A percentile compares a stretch with the other conserved stretches of the same genome.
Evolutionary conservation across 2,888 invertebrate genomes (phyloP).

Genomic region (Gonocerus acuteangulatus): DNA sequence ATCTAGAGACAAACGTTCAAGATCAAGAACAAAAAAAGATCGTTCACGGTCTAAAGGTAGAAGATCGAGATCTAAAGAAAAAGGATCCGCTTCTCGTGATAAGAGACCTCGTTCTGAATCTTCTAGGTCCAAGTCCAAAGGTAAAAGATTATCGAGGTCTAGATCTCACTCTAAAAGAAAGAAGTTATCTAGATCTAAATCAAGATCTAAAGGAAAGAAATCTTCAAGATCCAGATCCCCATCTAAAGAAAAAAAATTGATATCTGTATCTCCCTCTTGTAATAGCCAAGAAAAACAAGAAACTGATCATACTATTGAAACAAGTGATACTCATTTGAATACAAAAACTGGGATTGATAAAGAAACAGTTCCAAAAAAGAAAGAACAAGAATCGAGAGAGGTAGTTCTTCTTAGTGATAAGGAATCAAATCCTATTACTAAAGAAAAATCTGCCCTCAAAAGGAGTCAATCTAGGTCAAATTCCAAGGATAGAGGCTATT

Average conservation of each 20-base stretch:
- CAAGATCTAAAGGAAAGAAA: not conserved
- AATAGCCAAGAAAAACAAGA: too few relatives aligned
- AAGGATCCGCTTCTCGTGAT: not conserved
- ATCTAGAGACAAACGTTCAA: not conserved
- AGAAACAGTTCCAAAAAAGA: too few relatives aligned
- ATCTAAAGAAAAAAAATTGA: not conserved
- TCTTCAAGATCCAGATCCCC: not conserved
- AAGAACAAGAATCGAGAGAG: too few relatives aligned
- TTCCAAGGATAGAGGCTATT: too few relatives aligned
- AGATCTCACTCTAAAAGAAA: not conserved
- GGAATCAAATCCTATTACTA: too few relatives aligned
- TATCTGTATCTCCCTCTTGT: not conserved
- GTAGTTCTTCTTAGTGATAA: too few relatives aligned
- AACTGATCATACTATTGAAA: too few relatives aligned
- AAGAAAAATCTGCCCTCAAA: too few relatives aligned
- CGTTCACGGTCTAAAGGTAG: not conserved
- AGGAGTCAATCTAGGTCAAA: too few relatives aligned
- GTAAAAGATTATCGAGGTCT: not conserved
- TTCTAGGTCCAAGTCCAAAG: slow-evolving; percentile 2
- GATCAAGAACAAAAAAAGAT: not conserved
- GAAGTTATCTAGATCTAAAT: not conserved
- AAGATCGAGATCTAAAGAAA: not conserved
- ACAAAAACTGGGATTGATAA: too few relatives aligned
- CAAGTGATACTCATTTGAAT: too few relatives aligned
- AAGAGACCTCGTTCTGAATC: not conserved